A percentile compares a stretch with the other conserved stretches of the same genome.
phyloP scores from a whole-genome alignment of 2,113 vertebrate species.

The Prolemur simus region DNA sequence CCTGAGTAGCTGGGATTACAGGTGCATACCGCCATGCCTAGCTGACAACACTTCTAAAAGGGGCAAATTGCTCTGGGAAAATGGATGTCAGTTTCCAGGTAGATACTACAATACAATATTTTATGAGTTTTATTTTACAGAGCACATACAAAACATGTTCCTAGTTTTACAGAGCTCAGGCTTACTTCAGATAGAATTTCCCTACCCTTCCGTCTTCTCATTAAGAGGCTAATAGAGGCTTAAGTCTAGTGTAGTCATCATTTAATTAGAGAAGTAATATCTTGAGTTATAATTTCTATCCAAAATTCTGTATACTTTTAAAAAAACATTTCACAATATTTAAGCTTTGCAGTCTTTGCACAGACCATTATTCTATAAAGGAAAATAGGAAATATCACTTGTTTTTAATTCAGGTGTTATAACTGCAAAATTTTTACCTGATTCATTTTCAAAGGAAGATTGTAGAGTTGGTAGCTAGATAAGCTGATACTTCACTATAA shows the following conservation, averaged over 20 bases:
- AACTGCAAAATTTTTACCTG: not conserved
- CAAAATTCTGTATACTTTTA: not conserved
- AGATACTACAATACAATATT: not conserved
- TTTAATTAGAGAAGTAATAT: not conserved
- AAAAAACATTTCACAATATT: not conserved
- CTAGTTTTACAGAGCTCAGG: not conserved
- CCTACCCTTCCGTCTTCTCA: not conserved
- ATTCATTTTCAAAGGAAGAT: not conserved
- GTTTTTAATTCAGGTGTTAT: not conserved
- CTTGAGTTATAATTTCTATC: not conserved
- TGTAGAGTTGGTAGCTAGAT: not conserved
- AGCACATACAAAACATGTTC: not conserved
- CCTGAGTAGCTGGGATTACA: not conserved
- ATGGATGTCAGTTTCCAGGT: not conserved
- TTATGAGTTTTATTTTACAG: not conserved
- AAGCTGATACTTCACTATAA: not conserved
- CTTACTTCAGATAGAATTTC: not conserved
- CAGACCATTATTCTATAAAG: not conserved
- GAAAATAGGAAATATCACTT: not conserved
- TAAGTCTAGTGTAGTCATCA: not conserved
- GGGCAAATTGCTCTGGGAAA: not conserved
- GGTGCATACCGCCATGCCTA: not conserved
- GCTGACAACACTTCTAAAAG: not conserved
- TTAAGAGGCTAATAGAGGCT: not conserved
- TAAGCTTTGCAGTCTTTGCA: not conserved